Base-by-base conservation (phyloP, 1,140 invertebrate species). In the Sitobion miscanthi region DNA sequence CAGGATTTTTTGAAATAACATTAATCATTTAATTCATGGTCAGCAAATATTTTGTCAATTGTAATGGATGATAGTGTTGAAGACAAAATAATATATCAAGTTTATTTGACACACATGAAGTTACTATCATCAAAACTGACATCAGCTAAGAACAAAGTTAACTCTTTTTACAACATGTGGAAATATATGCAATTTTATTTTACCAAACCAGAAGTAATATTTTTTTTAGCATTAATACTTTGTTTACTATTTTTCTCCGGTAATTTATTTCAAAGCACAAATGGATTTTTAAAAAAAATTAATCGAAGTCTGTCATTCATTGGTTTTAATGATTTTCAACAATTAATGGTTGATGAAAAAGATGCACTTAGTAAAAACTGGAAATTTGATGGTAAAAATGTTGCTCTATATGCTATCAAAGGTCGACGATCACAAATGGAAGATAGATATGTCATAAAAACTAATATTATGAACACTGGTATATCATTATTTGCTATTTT, bases 381-480 rank as follows among this genome's bases (percentile, higher is more conserved):
- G 98, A 97, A 98, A 95, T 95, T 97, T 83, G 96, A 97, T 94
- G 96, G 97, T 94, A 96, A 96, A 20, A 96, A 97, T 93, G 97
- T 97, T 94, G 97, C 98, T 42, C 98, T 97, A 86, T 99, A 98
- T 96, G 98, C 98, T 30, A 96, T 99, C 69, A 98, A 98, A 95
- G 98, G 98, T 30, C 96, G 98, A 87, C 96, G 98, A 95, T 96
- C 97, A 90, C 97, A 97, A 91, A 99, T 99, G 98, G 98, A 99
- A 96, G 98, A 99, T 95, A 96, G 98, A 94, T 98, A 98, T 95
- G 97, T 97, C 83, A 96, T 98, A 57, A 96, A 97, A 94, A 96
- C 97, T 95, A 97, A 98, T 94, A 96, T 97, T 54, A 96, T 97
- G 94, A 96, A 96, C 93, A 97, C 97, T 42, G 97, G 97, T 47